A percentile compares a stretch with the other conserved stretches of the same genome.
Evolutionary conservation across 2,888 invertebrate species (phyloP).

Genomic region (Lasioglossum oenotherae): DNA sequence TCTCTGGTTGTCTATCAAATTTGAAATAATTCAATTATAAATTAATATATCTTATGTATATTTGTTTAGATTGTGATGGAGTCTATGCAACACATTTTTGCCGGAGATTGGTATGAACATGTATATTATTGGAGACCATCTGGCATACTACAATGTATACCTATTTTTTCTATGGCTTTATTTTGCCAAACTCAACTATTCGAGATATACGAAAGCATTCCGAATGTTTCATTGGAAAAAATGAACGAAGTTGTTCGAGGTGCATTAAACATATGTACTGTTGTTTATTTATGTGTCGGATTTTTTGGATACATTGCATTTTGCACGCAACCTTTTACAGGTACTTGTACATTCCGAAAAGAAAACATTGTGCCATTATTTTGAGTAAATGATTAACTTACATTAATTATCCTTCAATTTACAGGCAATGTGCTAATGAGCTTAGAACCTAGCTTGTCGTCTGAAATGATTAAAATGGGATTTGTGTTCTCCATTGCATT

Average conservation of each 20-base stretch:
- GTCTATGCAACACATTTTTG: constrained; percentile 90
- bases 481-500: constrained; percentile 98
- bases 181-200: constrained; percentile 99
- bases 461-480: constrained; percentile 96
- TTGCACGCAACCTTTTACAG: constrained; percentile 90
- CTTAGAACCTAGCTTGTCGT: constrained; percentile 92
- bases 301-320: constrained; percentile 97
- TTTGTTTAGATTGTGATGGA: constrained; percentile 90
- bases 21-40: not conserved
- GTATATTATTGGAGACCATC: constrained; percentile 93
- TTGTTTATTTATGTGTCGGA: constrained; percentile 95
- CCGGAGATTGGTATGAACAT: constrained; percentile 90
- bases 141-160: constrained; percentile 95
- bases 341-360: constrained; percentile 79
- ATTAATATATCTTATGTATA: constrained; percentile 20
- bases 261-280: constrained; percentile 96
- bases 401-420: constrained; percentile 62
- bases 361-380: not conserved
- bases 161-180: constrained; percentile 98
- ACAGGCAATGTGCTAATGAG: constrained; percentile 96
- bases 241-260: constrained; percentile 95
- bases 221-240: constrained; percentile 94
- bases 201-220: constrained; percentile 96
- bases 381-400: not conserved
- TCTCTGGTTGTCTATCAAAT: constrained; percentile 14